Percentiles rank a stretch among this genome's conserved stretches.
Conservation (phyloP, 2,797 vertebrate genomes). For the Muscicapa striata region DNA sequence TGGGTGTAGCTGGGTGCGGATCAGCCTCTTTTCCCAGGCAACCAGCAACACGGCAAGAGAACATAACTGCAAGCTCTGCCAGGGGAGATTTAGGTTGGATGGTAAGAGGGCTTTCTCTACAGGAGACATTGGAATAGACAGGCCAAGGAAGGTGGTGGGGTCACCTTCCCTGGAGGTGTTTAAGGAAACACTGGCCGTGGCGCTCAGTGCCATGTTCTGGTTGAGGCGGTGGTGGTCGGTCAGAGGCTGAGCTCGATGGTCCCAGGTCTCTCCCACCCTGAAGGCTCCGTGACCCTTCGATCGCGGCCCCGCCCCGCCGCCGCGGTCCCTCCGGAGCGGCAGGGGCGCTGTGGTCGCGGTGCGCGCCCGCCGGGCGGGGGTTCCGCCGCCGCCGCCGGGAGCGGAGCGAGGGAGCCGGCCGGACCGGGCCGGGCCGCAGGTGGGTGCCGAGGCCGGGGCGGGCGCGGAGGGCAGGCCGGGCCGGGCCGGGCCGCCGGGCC, state of each 20-base stretch:
- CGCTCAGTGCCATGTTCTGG: background rate
- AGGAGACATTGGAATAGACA: background rate
- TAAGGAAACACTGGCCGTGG: background rate
- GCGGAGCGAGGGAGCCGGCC: background rate
- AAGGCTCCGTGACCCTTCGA: rapidly evolving
- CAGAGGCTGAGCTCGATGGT: background rate
- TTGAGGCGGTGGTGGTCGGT: background rate
- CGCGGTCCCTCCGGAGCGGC: background rate
- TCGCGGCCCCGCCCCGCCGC: background rate
- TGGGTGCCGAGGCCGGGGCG: background rate
- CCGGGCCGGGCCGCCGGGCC: background rate
- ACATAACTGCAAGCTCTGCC: background rate
- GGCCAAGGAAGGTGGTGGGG: background rate
- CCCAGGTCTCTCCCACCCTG: background rate
- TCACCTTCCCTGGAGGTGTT: background rate
- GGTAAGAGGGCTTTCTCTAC: background rate
- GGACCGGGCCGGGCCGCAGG: background rate
- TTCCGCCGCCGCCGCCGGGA: background rate
- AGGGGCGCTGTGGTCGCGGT: background rate
- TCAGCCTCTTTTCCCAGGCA: background rate
- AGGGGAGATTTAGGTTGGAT: background rate
- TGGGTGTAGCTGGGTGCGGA: rapidly evolving
- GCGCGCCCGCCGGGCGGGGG: background rate
- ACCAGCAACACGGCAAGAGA: background rate
- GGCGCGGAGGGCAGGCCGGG: background rate